phyloP scores from a whole-genome alignment of 2,888 invertebrate species.

The Chirona hameri region DNA sequence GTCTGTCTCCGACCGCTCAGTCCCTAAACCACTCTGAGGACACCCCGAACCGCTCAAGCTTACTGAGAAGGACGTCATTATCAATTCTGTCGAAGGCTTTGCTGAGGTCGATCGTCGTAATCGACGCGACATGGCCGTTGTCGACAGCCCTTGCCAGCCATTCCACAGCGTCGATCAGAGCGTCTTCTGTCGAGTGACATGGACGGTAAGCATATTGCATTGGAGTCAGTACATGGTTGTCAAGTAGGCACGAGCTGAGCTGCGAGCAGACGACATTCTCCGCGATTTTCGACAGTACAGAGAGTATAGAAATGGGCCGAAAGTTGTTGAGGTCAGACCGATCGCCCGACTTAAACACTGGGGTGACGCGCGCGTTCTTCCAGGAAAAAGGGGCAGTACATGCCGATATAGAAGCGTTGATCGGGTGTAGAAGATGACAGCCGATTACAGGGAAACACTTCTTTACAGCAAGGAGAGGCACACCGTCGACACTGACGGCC shows the following conservation, averaged over 20 bases:
- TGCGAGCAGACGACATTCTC: neutral
- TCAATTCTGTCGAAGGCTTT: neutral
- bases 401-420: too few relatives aligned
- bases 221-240: neutral
- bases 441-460: too few relatives aligned
- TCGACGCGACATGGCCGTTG: neutral
- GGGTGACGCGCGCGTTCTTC: neutral
- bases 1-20: neutral
- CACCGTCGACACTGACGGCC: too few relatives aligned
- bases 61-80: neutral
- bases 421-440: too few relatives aligned
- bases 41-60: neutral
- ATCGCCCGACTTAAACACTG: neutral
- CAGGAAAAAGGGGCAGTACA: too few relatives aligned
- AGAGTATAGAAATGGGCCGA: neutral
- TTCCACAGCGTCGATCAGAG: neutral
- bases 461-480: too few relatives aligned
- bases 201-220: neutral
- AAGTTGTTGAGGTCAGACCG: neutral
- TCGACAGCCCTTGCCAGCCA: neutral
- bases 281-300: neutral
- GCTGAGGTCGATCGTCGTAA: neutral
- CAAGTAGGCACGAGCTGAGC: neutral
- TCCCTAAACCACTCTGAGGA: neutral
- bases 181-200: neutral